Evolutionary conservation across 2,797 vertebrate genomes (phyloP), one percentile per base, ranked within the genome.

Genomic region (Malurus splendens): DNA sequence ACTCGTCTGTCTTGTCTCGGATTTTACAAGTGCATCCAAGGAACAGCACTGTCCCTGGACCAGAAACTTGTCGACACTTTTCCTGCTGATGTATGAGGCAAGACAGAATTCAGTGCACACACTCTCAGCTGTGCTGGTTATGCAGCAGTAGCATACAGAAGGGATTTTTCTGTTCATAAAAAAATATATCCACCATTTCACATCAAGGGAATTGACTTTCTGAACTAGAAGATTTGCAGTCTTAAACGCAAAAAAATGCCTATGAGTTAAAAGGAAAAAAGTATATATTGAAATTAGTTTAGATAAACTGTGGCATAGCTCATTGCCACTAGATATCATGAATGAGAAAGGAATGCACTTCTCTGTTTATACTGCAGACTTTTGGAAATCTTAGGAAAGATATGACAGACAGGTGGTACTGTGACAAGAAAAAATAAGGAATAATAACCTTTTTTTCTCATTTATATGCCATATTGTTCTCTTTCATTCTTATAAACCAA

Each of bases 21-120:
- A 66, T 86, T 94, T 93, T 76, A 75, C 38, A 92, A 87, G 77
- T n/a, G 82, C 89, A 83, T 93, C 80, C 70, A 83, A 93, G 79
- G 85, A 92, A 60, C 41, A 78, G 82, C 51, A 50, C 50, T 78
- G 66, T 92, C 85, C 87, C 89, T 87, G 91, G 73, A 93, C 82
- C 89, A 90, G 82, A 77, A 93, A 92, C 73, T 93, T 94, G 91
- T 89, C 10, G 22, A 92, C 77, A 17, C 48, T 75, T 87, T 54
- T 64, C 48, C 68, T 52, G 70, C 62, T 94, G 91, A 91, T 79
- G 42, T 84, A 94, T 71, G 78, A 94, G 82, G 82, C 77, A 81
- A 2, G 11, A 73, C 55, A 94, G 85, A 92, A 94, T 87, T 86
- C 82, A 73, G 44, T 32, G 56, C 76, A 82, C 54, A 56, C 0